A percentile compares a stretch with the other conserved stretches of the same genome.
phyloP scores from a whole-genome alignment of 2,797 vertebrate species.

The Paguma larvata region DNA sequence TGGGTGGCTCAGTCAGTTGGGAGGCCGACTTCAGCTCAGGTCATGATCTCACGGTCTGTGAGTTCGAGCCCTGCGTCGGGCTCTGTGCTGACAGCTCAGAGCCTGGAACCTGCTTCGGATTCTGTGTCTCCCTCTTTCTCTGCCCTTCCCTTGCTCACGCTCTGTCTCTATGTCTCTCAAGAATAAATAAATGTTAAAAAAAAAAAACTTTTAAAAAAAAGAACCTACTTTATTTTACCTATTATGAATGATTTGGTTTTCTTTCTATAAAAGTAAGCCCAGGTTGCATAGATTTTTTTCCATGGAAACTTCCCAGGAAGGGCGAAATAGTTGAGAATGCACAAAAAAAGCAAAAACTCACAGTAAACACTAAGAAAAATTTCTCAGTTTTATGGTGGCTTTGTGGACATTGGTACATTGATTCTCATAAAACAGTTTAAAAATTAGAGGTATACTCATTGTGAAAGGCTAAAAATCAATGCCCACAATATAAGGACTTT shows the following conservation, averaged over 20 bases:
- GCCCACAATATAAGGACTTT: background rate
- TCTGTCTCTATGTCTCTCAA: too few species aligned
- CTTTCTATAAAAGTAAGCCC: background rate
- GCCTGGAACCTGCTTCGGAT: too few species aligned
- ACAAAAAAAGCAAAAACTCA: constrained; percentile 2
- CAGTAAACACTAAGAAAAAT: background rate
- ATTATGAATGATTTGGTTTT: background rate
- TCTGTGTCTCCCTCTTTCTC: too few species aligned
- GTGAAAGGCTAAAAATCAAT: constrained; percentile 40
- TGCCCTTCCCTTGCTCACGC: too few species aligned
- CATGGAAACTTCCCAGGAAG: background rate
- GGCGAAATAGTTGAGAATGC: background rate
- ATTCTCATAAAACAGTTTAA: constrained; percentile 39
- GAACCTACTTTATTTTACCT: background rate
- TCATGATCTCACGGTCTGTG: too few species aligned
- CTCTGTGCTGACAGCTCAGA: too few species aligned
- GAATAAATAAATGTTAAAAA: too few species aligned
- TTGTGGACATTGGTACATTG: background rate
- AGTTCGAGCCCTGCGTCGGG: too few species aligned
- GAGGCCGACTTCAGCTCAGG: too few species aligned
- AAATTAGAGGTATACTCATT: constrained; percentile 2
- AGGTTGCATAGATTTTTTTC: background rate
- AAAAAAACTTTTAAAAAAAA: too few species aligned
- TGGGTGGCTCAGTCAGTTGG: too few species aligned
- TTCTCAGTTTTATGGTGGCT: background rate